These are phyloP conservation scores for Chelonia mydas DNA, from an alignment of 2,797 vertebrate genomes.

Conservation along the genomic window DNA sequence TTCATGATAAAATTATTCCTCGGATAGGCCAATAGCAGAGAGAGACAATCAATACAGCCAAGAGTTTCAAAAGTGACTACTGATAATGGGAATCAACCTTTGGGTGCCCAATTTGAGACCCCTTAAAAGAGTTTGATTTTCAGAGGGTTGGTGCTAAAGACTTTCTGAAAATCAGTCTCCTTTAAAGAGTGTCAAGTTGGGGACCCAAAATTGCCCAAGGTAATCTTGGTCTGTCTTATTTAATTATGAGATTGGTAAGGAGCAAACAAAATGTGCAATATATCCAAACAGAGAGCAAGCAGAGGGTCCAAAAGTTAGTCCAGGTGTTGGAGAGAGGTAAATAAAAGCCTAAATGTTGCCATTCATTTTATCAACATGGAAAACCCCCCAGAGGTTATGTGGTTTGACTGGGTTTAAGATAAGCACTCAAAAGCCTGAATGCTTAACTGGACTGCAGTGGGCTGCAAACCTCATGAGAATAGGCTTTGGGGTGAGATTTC, in stretches of 20 bases:
- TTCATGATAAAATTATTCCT: neutral
- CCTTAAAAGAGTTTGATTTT: neutral
- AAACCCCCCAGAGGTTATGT: neutral
- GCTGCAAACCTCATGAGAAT: neutral
- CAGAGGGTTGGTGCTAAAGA: neutral
- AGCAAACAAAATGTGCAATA: neutral
- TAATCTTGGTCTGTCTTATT: neutral
- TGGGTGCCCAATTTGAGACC: neutral
- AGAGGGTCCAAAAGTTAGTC: neutral
- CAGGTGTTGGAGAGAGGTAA: neutral
- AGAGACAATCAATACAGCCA: fast-evolving
- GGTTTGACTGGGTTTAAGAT: neutral
- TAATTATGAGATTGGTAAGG: neutral
- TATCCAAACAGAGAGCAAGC: neutral
- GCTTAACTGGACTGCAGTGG: neutral
- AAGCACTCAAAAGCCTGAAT: neutral
- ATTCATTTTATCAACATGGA: neutral
- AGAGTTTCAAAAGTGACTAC: neutral
- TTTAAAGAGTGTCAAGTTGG: neutral
- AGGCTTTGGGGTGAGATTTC: neutral
- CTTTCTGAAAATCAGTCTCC: neutral
- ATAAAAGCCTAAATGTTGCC: neutral
- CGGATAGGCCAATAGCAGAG: fast-evolving
- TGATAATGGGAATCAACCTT: neutral
- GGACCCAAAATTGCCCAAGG: neutral